A percentile compares a stretch with the other conserved stretches of the same genome.
Evolutionary conservation across 2,797 vertebrate genomes (phyloP).

Genomic region (Balearica regulorum): DNA sequence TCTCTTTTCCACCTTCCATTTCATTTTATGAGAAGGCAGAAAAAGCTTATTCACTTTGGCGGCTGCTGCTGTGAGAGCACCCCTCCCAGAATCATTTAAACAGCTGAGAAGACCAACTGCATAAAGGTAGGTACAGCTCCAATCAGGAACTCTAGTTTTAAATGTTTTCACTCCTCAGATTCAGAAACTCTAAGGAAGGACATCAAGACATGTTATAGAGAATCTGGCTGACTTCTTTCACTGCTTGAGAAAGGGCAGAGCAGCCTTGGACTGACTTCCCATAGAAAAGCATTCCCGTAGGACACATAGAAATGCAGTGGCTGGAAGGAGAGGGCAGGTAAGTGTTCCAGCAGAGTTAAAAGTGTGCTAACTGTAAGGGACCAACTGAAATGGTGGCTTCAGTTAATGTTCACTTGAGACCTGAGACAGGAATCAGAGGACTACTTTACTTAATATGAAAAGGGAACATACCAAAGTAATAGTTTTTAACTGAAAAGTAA

Average conservation of each 20-base stretch:
- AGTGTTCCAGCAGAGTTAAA: not conserved
- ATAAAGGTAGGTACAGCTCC: not conserved
- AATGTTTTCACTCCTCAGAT: not conserved
- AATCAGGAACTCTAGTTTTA: not conserved
- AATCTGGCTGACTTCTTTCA: not conserved
- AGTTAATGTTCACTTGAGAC: not conserved
- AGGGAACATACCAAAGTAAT: not conserved
- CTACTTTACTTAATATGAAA: not conserved
- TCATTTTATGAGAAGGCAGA: not conserved
- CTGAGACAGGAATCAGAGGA: not conserved
- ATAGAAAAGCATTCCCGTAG: not conserved
- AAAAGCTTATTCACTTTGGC: not conserved
- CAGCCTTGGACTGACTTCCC: too few relatives aligned
- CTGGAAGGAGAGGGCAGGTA: not conserved
- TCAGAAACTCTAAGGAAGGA: not conserved
- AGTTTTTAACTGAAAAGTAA: not conserved
- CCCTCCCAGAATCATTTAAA: not conserved
- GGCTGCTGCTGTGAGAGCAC: not conserved
- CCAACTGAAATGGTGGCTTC: not conserved
- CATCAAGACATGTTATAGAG: not conserved
- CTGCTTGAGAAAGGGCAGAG: not conserved
- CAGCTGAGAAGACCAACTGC: not conserved
- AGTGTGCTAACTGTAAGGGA: too few relatives aligned
- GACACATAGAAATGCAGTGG: not conserved
- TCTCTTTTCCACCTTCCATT: not conserved